A percentile compares a stretch with the other conserved stretches of the same genome.
These are phyloP conservation scores for Acridotheres tristis DNA, from an alignment of 2,797 vertebrate species.

Conservation along the genomic window DNA sequence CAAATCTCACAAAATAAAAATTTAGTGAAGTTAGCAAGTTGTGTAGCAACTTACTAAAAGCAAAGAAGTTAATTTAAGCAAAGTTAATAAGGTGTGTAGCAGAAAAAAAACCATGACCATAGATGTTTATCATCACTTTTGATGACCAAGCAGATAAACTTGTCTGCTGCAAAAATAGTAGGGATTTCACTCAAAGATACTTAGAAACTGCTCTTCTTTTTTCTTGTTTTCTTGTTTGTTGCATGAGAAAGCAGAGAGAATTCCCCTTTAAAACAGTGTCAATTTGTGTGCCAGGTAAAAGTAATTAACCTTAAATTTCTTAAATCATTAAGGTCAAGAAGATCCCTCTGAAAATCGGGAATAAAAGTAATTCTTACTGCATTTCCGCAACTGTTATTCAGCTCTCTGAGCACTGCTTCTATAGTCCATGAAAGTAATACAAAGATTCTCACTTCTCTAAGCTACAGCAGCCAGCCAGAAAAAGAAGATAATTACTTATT, in stretches of 20 bases:
- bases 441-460: neutral
- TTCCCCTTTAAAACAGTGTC: neutral
- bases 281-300: neutral
- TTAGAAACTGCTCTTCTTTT: neutral
- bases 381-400: neutral
- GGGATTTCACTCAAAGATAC: neutral
- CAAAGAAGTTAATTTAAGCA: too few relatives aligned
- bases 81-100: neutral
- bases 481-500: neutral
- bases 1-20: neutral
- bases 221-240: neutral
- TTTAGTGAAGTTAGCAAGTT: neutral
- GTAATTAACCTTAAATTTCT: neutral
- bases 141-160: neutral
- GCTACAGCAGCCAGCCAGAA: neutral
- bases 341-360: neutral
- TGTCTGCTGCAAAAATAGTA: neutral
- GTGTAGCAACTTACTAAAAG: neutral
- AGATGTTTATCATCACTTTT: neutral
- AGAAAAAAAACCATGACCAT: neutral
- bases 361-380: neutral
- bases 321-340: neutral
- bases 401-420: neutral
- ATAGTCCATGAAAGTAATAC: neutral
- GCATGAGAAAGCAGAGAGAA: neutral